These are phyloP conservation scores for Trypoxylon attenuatum DNA, from an alignment of 2,888 invertebrate species.

Conservation along the genomic window DNA sequence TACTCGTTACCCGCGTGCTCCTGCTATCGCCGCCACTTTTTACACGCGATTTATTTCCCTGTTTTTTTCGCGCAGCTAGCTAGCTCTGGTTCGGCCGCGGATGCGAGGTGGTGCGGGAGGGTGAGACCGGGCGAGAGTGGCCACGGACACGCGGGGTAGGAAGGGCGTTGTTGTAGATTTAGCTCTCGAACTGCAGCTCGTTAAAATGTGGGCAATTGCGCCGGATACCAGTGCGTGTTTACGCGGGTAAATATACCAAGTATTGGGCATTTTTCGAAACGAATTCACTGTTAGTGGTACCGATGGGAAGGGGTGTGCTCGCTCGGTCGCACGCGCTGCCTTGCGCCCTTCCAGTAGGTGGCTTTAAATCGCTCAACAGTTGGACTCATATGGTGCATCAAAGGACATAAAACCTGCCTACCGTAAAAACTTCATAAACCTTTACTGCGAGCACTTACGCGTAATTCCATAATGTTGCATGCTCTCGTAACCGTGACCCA, in stretches of 20 bases:
- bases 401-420: conserved; percentile 62
- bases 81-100: background rate
- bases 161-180: too few relatives aligned
- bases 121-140: background rate
- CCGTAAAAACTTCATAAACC: conserved; percentile 61
- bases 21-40: conserved; percentile 17
- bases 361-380: background rate
- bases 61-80: background rate
- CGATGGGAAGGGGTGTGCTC: background rate
- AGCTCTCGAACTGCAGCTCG: background rate
- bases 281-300: background rate
- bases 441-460: conserved; percentile 40
- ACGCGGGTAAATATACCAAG: background rate
- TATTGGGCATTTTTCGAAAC: background rate
- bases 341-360: background rate
- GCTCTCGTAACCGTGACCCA: background rate
- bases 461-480: conserved; percentile 28
- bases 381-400: conserved; percentile 33
- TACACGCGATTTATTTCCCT: background rate
- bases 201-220: background rate
- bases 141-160: background rate
- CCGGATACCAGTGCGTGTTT: background rate
- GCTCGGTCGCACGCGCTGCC: background rate
- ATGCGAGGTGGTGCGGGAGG: too few relatives aligned
- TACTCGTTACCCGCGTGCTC: conserved; percentile 42